Percentiles rank a stretch among this genome's conserved stretches.
Conservation (phyloP, 2,888 invertebrate species). For the Agriopis aurantiaria region DNA sequence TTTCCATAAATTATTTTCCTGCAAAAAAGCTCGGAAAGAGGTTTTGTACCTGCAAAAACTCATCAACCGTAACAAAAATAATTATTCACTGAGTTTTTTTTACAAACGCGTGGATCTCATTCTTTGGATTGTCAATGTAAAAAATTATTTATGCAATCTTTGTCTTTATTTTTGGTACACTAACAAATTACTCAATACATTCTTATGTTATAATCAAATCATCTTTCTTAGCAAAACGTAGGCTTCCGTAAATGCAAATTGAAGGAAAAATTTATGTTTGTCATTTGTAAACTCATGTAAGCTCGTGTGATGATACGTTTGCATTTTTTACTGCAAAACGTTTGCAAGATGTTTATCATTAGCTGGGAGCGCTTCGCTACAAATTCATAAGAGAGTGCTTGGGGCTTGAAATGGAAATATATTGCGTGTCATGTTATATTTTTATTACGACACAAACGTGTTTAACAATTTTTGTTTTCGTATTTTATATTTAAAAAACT, state of each 20-base stretch:
- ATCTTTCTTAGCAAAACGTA: not conserved
- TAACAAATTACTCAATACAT: not conserved
- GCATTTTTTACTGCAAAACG: constrained; percentile 18
- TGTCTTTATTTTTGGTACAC: too few relatives aligned
- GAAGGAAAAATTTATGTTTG: constrained; percentile 17
- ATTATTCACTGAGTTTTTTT: too few relatives aligned
- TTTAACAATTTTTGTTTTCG: not conserved
- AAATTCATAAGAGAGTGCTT: constrained; percentile 18
- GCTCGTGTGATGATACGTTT: not conserved
- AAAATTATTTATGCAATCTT: not conserved
- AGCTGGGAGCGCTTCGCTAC: constrained; percentile 21
- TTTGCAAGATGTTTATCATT: constrained; percentile 37
- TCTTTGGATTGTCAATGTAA: too few relatives aligned
- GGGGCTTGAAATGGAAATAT: constrained; percentile 16
- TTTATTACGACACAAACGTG: constrained; percentile 15
- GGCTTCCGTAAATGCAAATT: constrained; percentile 17
- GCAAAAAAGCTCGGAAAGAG: constrained; percentile 10
- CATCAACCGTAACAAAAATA: too few relatives aligned
- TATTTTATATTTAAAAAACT: not conserved
- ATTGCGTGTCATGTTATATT: constrained; percentile 17
- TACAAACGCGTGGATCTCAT: too few relatives aligned
- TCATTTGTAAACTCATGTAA: constrained; percentile 17
- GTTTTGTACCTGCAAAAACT: not conserved
- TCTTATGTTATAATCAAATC: not conserved
- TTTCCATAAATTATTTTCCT: constrained; percentile 2